Conservation (phyloP, 2,888 invertebrate genomes). For the Plusia festucae region DNA sequence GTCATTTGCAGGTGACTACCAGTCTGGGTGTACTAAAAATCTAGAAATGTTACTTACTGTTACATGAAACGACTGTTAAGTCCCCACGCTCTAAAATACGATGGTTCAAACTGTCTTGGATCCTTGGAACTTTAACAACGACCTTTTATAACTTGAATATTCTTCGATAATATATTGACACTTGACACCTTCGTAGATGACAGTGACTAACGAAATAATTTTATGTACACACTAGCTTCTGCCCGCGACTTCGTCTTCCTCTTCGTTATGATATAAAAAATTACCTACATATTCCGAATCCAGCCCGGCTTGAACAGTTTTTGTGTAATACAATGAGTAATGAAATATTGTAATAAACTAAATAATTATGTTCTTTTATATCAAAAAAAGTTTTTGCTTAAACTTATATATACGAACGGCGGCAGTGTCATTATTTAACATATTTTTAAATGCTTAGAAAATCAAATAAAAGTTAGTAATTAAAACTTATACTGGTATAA, state of each 20-base stretch:
- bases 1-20: neutral
- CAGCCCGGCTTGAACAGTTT: neutral
- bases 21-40: neutral
- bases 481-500: neutral
- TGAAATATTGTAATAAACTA: neutral
- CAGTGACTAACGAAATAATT: neutral
- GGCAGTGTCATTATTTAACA: neutral
- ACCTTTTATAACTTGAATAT: neutral
- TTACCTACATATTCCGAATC: neutral
- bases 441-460: neutral
- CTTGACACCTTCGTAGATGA: too few relatives aligned
- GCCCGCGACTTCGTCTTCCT: too few relatives aligned
- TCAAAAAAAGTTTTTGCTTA: too few relatives aligned
- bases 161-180: neutral
- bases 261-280: too few relatives aligned
- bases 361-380: too few relatives aligned
- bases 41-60: neutral
- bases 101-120: neutral
- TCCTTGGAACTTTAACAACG: too few relatives aligned
- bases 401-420: neutral
- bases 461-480: neutral
- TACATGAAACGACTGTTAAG: neutral
- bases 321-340: neutral
- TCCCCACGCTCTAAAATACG: neutral
- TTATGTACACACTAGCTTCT: too few relatives aligned